Percentiles rank a stretch among this genome's conserved stretches.
These are phyloP conservation scores for Caiman crocodilus DNA, from an alignment of 2,797 vertebrate species.

Conservation along the genomic window DNA sequence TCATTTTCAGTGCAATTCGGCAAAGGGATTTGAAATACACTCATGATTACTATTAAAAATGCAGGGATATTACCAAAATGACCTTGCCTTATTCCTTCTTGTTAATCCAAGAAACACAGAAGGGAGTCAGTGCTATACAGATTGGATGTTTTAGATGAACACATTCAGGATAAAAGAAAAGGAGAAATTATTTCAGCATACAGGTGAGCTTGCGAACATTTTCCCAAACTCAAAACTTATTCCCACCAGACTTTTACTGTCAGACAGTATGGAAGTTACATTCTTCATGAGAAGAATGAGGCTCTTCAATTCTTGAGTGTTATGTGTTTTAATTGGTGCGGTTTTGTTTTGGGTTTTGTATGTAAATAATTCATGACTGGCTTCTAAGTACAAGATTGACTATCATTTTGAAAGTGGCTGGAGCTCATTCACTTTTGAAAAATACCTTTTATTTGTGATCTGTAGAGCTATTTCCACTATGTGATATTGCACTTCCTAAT, in stretches of 20 bases:
- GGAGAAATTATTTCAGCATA: neutral
- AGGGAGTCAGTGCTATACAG: neutral
- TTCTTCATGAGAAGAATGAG: constrained; percentile 30
- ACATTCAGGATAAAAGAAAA: constrained; percentile 24
- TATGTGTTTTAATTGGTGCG: neutral
- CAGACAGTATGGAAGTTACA: neutral
- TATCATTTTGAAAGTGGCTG: neutral
- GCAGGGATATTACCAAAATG: constrained; percentile 32
- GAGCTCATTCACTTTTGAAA: neutral
- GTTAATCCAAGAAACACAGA: constrained; percentile 25
- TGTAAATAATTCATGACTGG: neutral
- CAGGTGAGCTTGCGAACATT: constrained; percentile 11
- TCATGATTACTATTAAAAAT: constrained; percentile 33
- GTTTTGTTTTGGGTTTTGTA: fast-evolving
- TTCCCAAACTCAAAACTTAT: constrained; percentile 8
- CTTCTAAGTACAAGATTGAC: neutral
- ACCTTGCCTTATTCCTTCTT: constrained; percentile 36
- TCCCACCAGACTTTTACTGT: neutral
- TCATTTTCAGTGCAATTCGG: constrained; percentile 29
- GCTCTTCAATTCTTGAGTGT: neutral
- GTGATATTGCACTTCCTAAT: neutral
- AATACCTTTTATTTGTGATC: neutral
- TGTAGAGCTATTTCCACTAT: neutral
- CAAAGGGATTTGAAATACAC: constrained; percentile 21
- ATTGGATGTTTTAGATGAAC: constrained; percentile 3